Base-by-base conservation (phyloP, 2,797 vertebrate genomes). In the Dendrocincla tyrannina region DNA sequence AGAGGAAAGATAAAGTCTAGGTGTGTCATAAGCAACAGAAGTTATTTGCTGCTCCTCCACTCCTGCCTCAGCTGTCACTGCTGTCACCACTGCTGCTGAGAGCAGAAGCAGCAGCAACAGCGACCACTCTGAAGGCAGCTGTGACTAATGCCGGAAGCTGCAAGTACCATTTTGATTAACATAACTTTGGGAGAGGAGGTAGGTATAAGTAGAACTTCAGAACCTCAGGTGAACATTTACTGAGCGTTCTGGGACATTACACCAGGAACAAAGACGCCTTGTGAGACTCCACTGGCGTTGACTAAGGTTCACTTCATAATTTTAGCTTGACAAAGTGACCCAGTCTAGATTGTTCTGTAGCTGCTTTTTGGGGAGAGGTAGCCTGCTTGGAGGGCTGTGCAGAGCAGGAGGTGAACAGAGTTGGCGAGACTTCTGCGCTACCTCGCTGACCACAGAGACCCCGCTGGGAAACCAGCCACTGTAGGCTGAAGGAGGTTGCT, bases 391-490 rank as follows among this genome's bases (percentile, higher is more conserved):
- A 42, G 63, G 9, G 37, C 52, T 78, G 42, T 28, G 82, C 19
- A 28, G 74, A 69, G 56, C 35, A 62, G 60, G n/a, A 69, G 44
- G 13, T 7, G 6, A 74, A n/a, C 0, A 81, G 62, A 68, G 25
- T 39, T 67, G 9, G 24, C 11, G 52, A 60, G 60, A 53, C 13
- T 74, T 79, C 39, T 33, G 17, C 2, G 0, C 73, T 0, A 0
- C 83, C 42, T 86, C 1, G 1, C 60, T 77, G 60, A 33, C 60
- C 74, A 18, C 9, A 13, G 50, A 49, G 24, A 86, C 19, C 37
- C 41, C 0, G 0, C 41, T 28, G 59, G 41, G 46, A 33, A 82
- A n/a, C 17, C 58, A 76, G 42, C 17, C 33, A 6, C 60, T 33
- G 22, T 2, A 67, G 52, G 23, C 63, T 85, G 10, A 92, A 85